A percentile compares a stretch with the other conserved stretches of the same genome.
Evolutionary conservation across 2,888 invertebrate genomes (phyloP).

Genomic region (Drosophila maculinotata): DNA sequence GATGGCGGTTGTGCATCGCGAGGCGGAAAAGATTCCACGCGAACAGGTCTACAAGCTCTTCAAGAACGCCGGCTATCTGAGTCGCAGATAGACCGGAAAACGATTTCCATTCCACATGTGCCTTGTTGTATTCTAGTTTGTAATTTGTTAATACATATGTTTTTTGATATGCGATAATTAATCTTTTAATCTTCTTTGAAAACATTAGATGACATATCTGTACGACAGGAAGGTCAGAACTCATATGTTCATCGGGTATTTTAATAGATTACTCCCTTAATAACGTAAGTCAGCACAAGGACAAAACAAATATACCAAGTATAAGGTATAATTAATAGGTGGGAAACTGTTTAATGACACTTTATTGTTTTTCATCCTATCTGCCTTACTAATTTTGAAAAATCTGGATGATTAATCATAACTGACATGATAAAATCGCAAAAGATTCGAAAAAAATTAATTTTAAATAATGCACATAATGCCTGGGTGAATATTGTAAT

Average conservation of each 20-base stretch:
- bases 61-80: slow-evolving; percentile 88
- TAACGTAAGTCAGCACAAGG: too few relatives aligned
- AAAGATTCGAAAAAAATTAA: too few relatives aligned
- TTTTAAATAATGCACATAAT: too few relatives aligned
- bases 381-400: too few relatives aligned
- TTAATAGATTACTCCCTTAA: too few relatives aligned
- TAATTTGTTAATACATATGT: slow-evolving; percentile 65
- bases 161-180: slow-evolving; percentile 29
- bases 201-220: not conserved
- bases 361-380: too few relatives aligned
- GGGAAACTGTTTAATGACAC: too few relatives aligned
- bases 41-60: slow-evolving; percentile 91
- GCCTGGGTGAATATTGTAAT: too few relatives aligned
- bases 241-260: not conserved
- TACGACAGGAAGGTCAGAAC: not conserved
- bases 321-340: too few relatives aligned
- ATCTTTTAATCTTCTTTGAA: not conserved
- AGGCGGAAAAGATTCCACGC: slow-evolving; percentile 92
- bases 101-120: slow-evolving; percentile 62
- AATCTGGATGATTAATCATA: too few relatives aligned
- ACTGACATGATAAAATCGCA: too few relatives aligned
- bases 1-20: slow-evolving; percentile 91
- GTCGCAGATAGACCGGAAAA: slow-evolving; percentile 66
- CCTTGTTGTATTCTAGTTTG: slow-evolving; percentile 72
- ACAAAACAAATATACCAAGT: too few relatives aligned